These are phyloP conservation scores for Patiria pectinifera DNA, from an alignment of 53 echinoderm and acorn worm species.

Conservation along the genomic window DNA sequence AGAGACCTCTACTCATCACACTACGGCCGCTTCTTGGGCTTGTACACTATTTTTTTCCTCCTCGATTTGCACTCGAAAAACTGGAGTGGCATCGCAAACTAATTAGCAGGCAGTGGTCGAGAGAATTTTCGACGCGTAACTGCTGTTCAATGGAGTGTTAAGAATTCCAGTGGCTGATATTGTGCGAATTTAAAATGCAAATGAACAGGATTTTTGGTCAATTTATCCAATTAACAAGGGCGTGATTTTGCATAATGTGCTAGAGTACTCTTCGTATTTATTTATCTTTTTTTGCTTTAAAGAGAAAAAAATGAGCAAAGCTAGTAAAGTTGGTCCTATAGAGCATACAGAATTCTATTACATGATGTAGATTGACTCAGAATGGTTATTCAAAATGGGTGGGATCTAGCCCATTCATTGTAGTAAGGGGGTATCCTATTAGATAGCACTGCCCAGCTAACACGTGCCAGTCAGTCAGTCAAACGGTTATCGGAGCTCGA, in stretches of 20 bases:
- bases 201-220: not conserved
- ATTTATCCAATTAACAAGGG: not conserved
- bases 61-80: not conserved
- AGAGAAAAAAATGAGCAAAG: not conserved
- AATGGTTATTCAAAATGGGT: no score
- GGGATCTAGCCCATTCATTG: no score
- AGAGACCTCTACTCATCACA: not conserved
- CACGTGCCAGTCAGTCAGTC: no score
- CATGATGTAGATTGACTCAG: no score
- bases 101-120: not conserved
- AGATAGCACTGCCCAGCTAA: no score
- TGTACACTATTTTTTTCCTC: not conserved
- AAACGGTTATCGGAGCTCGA: no score
- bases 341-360: no score
- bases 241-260: not conserved
- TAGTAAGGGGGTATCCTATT: no score
- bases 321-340: not conserved
- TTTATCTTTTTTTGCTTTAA: not conserved
- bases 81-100: constrained; percentile 9
- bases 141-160: constrained; percentile 5
- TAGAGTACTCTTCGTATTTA: not conserved
- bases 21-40: not conserved
- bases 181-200: not conserved
- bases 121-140: constrained; percentile 15
- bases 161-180: not conserved